Percentiles rank a stretch among this genome's conserved stretches.
Conservation (phyloP, 2,888 invertebrate genomes). For the Cryptus armator region DNA sequence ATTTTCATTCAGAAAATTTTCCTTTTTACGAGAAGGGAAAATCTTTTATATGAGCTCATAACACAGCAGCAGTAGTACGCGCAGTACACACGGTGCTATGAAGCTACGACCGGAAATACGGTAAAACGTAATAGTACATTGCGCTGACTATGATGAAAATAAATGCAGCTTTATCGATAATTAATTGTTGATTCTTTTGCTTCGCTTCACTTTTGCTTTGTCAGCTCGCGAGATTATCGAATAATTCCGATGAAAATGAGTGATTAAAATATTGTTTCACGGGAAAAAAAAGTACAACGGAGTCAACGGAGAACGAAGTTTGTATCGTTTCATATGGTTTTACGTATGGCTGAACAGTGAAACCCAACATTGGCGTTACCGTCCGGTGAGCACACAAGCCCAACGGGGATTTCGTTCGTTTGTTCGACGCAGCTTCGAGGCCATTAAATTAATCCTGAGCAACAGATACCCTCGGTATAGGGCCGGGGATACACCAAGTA, state of each 20-base stretch:
- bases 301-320: not conserved
- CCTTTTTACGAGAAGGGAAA: slow-evolving; percentile 28
- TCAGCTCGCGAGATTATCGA: slow-evolving; percentile 22
- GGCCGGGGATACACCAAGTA: slow-evolving; percentile 51
- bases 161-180: slow-evolving; percentile 22
- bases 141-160: slow-evolving; percentile 13
- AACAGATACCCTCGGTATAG: slow-evolving; percentile 69
- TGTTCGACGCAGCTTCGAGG: slow-evolving; percentile 49
- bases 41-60: slow-evolving; percentile 11
- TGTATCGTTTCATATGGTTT: slow-evolving; percentile 44
- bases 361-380: slow-evolving; percentile 57
- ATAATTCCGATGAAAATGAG: not conserved
- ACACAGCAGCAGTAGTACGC: not conserved
- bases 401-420: slow-evolving; percentile 62
- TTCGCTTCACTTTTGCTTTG: slow-evolving; percentile 30
- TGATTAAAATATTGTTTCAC: not conserved
- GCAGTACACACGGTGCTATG: not conserved
- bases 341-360: slow-evolving; percentile 59
- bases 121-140: slow-evolving; percentile 4
- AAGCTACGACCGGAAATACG: not conserved
- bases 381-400: slow-evolving; percentile 31
- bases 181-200: slow-evolving; percentile 45
- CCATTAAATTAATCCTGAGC: slow-evolving; percentile 76
- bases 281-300: not conserved
- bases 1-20: slow-evolving; percentile 58